These are phyloP conservation scores for Scaptomyza graminum DNA, from an alignment of 1,140 invertebrate genomes.

Conservation along the genomic window DNA sequence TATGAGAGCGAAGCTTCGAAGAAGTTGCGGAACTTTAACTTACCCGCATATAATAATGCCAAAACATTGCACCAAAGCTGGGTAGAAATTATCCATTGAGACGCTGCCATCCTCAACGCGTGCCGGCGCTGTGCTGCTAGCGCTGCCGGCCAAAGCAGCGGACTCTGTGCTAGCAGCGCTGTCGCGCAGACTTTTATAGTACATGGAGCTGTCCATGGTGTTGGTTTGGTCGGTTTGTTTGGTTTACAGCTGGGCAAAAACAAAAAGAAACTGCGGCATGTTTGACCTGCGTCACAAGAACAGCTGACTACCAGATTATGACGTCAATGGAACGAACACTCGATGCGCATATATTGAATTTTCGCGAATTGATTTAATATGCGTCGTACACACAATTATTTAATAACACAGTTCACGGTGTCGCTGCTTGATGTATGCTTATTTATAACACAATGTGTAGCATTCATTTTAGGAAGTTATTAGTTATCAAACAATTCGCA, in stretches of 20 bases:
- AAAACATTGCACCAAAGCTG: constrained; percentile 95
- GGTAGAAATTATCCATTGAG: constrained; percentile 92
- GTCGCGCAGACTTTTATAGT: constrained; percentile 51
- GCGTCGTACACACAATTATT: constrained; percentile 35
- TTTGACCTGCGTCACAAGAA: constrained; percentile 15
- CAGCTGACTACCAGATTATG: constrained; percentile 46
- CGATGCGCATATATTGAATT: constrained; percentile 57
- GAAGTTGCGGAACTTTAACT: constrained; percentile 65
- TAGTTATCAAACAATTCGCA: background rate
- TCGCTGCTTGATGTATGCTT: constrained; percentile 14
- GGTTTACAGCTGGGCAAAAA: constrained; percentile 14
- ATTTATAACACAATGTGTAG: constrained; percentile 26
- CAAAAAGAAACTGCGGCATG: constrained; percentile 21
- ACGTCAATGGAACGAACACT: constrained; percentile 17
- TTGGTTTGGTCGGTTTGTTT: background rate
- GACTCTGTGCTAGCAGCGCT: constrained; percentile 21
- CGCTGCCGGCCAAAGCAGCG: constrained; percentile 4
- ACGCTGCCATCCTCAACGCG: constrained; percentile 79
- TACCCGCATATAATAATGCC: constrained; percentile 95
- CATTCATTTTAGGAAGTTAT: constrained; percentile 26
- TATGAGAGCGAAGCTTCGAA: no score
- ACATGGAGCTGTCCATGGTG: constrained; percentile 78
- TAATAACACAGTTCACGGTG: constrained; percentile 55
- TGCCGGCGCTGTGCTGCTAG: constrained; percentile 43
- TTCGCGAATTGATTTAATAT: constrained; percentile 40